Conservation (phyloP, 2,888 invertebrate species). For the Ichneumoninae sp. region DNA sequence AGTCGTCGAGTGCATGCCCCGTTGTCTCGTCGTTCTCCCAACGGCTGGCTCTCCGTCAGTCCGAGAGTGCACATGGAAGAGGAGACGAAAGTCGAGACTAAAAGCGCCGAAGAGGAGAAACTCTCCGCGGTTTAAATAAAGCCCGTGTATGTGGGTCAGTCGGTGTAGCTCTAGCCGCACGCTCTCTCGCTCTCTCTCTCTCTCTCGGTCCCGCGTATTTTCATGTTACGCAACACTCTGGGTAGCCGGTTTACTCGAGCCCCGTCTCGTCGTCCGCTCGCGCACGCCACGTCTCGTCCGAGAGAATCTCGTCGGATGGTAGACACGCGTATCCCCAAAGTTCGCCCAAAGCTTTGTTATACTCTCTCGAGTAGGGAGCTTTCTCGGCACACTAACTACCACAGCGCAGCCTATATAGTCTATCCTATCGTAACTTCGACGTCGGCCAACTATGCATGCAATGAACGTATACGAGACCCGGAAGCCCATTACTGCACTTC, state of each 20-base stretch:
- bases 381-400: slow-evolving; percentile 14
- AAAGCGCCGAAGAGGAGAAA: slow-evolving; percentile 82
- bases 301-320: slow-evolving; percentile 56
- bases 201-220: slow-evolving; percentile 38
- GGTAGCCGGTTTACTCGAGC: slow-evolving; percentile 54
- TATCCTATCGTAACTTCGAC: slow-evolving; percentile 16
- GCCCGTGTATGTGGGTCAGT: slow-evolving; percentile 84
- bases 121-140: slow-evolving; percentile 83
- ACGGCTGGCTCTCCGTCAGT: not conserved
- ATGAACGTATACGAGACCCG: slow-evolving; percentile 39
- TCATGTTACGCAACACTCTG: slow-evolving; percentile 60
- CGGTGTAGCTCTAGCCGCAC: slow-evolving; percentile 76
- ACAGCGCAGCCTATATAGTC: slow-evolving; percentile 9
- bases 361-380: slow-evolving; percentile 39
- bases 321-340: slow-evolving; percentile 52
- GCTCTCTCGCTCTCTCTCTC: slow-evolving; percentile 66
- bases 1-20: slow-evolving; percentile 21
- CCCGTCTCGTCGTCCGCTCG: not conserved
- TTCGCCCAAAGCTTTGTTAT: slow-evolving; percentile 69
- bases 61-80: slow-evolving; percentile 67
- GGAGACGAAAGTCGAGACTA: slow-evolving; percentile 78
- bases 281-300: slow-evolving; percentile 32
- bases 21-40: not conserved
- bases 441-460: slow-evolving; percentile 41
- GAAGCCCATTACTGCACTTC: slow-evolving; percentile 55